Conservation (phyloP, 1,140 invertebrate species). For the Drosophila willistoni region DNA sequence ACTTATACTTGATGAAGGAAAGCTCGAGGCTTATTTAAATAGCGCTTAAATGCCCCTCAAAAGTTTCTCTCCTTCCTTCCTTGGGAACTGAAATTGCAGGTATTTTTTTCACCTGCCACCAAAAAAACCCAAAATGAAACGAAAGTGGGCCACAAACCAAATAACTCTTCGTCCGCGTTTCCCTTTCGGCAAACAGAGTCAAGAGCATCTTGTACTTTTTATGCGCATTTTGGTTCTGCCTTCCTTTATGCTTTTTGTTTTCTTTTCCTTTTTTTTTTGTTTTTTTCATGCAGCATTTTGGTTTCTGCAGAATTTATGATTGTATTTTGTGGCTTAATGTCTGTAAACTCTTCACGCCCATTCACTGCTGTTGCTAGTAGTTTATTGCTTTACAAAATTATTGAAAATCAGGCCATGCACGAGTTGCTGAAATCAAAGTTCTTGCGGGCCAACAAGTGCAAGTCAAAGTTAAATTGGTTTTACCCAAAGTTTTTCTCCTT, state of each 20-base stretch:
- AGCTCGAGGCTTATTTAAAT: slow-evolving; percentile 62
- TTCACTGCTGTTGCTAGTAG: slow-evolving; percentile 36
- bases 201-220: slow-evolving; percentile 4
- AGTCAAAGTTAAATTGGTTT: slow-evolving; percentile 75
- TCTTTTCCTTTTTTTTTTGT: slow-evolving; percentile 27
- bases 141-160: slow-evolving; percentile 12
- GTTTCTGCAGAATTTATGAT: slow-evolving; percentile 56
- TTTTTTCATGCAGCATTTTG: slow-evolving; percentile 53
- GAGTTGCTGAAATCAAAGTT: slow-evolving; percentile 68
- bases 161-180: slow-evolving; percentile 32
- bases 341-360: background rate
- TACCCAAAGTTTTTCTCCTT: slow-evolving; percentile 44
- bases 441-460: slow-evolving; percentile 40
- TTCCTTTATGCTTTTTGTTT: slow-evolving; percentile 22
- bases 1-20: slow-evolving; percentile 29
- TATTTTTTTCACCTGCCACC: slow-evolving; percentile 18
- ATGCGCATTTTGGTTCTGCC: slow-evolving; percentile 24
- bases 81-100: slow-evolving; percentile 42
- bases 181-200: slow-evolving; percentile 7
- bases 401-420: slow-evolving; percentile 75
- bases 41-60: slow-evolving; percentile 52
- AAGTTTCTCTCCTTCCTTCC: slow-evolving; percentile 12
- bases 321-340: slow-evolving; percentile 25
- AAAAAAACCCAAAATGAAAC: slow-evolving; percentile 26
- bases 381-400: slow-evolving; percentile 76